A percentile compares a stretch with the other conserved stretches of the same genome.
Conservation (phyloP, 2,888 invertebrate genomes). For the Ectobius pallidus region DNA sequence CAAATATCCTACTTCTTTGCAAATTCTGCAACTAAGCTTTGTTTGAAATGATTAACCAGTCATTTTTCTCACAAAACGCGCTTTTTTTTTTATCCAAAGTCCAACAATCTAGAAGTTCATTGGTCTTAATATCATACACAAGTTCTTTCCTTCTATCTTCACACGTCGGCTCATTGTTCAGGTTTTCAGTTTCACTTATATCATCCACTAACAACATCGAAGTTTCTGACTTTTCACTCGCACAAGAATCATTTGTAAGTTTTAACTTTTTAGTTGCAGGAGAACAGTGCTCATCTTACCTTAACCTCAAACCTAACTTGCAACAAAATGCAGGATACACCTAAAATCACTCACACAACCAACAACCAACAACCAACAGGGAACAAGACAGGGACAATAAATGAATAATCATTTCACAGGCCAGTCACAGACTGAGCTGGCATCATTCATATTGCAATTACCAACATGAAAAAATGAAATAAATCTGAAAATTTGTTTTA, state of each 20-base stretch:
- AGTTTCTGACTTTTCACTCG: not conserved
- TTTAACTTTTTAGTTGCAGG: not conserved
- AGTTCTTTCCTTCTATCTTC: not conserved
- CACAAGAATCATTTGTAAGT: not conserved
- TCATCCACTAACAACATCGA: not conserved
- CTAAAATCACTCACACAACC: not conserved
- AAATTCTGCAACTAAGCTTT: not conserved
- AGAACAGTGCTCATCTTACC: not conserved
- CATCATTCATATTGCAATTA: too few species aligned
- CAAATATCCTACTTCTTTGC: not conserved
- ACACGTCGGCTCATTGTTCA: not conserved
- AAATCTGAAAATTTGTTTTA: too few species aligned
- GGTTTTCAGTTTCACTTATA: constrained; percentile 2
- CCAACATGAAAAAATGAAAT: too few species aligned
- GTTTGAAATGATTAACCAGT: not conserved
- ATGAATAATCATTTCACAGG: not conserved
- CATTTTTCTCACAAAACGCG: not conserved
- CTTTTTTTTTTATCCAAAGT: not conserved
- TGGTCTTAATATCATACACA: not conserved
- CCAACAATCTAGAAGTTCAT: not conserved
- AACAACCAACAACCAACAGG: too few species aligned
- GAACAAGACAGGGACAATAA: not conserved
- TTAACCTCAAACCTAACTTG: not conserved
- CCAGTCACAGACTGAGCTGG: not conserved
- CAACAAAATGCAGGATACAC: not conserved